Evolutionary conservation across 1,140 invertebrate species (phyloP), one percentile per base, ranked within the genome.

Genomic region (Drosophila insularis): DNA sequence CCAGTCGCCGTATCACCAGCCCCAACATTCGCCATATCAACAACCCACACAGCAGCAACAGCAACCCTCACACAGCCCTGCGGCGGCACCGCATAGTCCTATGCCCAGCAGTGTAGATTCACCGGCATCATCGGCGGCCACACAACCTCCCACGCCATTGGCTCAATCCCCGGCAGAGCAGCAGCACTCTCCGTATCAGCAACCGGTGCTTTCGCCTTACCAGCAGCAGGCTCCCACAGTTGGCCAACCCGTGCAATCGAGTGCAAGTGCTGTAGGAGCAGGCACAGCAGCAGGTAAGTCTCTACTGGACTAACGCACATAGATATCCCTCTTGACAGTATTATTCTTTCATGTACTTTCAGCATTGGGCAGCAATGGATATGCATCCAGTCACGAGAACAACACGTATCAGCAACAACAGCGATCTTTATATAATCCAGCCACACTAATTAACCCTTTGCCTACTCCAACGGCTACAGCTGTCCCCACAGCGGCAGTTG

Each of bases 1-100:
- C 23, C 93, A 93, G 70, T 93, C 92, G 17, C 92, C 93, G 8
- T 92, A 92, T 56, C 91, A 92, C 43, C 81, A 89, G 69, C 90
- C 80, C 4, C 67, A 78, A 35, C 84, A 82, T 6, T 58, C 80
- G 53, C 77, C 63, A 43, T 74, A 50, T 13, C 81, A 71, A 55
- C 62, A 71, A 53, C 62, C 40, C 23, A 73, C 71, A 32, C 58
- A 72, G 21, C 80, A 78, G 23, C 72, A 78, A 19, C 78, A 72
- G 56, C 86, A 78, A 31, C 50, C 80, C 2, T 68, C 71, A 23
- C 81, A 89, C 8, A 84, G 85, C 19, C 79, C 86, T 13, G 80
- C 75, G 1, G 46, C 82, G 6, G 43, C 43, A 11, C 43, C 78
- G 6, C 74, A 89, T 14, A 91, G 90, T 62, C 90, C 90, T 0